Conservation (phyloP, 64 coral and sea anemone genomes). For the Dendrophyllia cribrosa region DNA sequence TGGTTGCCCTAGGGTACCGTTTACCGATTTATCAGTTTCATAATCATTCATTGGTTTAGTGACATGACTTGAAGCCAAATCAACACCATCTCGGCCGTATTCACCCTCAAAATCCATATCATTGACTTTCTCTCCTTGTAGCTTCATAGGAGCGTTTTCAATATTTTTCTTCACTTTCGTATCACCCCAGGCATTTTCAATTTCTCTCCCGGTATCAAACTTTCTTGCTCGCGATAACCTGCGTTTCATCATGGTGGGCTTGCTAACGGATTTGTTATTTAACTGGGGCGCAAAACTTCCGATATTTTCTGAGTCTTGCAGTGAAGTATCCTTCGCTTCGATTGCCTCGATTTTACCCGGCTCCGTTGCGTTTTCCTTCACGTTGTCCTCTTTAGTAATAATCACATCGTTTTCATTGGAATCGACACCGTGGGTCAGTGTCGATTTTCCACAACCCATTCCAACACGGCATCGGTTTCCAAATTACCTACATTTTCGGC, state of each 20-base stretch:
- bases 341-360: not conserved
- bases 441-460: constrained; percentile 23
- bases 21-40: not conserved
- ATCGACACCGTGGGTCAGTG: not conserved
- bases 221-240: not conserved
- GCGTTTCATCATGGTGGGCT: not conserved
- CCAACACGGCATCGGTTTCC: no score
- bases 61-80: constrained; percentile 62
- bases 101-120: constrained; percentile 58
- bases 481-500: not conserved
- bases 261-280: not conserved
- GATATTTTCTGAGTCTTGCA: not conserved
- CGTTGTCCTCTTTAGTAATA: not conserved
- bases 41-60: not conserved
- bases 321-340: not conserved
- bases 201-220: not conserved
- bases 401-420: not conserved
- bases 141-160: not conserved
- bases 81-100: constrained; percentile 81
- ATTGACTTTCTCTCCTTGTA: not conserved
- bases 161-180: not conserved
- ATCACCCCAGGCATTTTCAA: not conserved
- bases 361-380: not conserved
- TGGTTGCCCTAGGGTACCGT: not conserved
- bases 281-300: no score